Evolutionary conservation across 2,888 invertebrate genomes (phyloP), one percentile per base, ranked within the genome.

Genomic region (Yponomeuta evonymella): DNA sequence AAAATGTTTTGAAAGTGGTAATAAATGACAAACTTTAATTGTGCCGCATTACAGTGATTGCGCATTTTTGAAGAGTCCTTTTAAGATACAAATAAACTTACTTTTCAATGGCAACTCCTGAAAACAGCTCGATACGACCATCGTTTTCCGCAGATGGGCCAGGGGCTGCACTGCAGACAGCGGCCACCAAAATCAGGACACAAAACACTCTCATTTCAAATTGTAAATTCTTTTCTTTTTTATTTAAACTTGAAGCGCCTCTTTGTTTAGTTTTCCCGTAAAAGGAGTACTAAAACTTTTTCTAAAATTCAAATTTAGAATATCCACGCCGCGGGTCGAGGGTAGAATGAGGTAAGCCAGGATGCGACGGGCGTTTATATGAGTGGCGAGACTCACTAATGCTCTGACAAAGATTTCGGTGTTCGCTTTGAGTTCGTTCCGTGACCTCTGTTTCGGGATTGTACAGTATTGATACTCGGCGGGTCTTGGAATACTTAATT

Each of bases 21-120:
- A 23, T 23, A 23, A 23, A 23, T 23, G 23, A 23, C 23, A 23
- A 23, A 23, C 1, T 23, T 23, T 23, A 23, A 23, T 23, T 23
- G 23, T 23, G 23, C 51, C 4, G 15, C 5, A 15, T 58, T 58
- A 58, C 15, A 12, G 51, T 3, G 3, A 58, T 4, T 12, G 1
- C 4, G 15, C 15, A 58, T 58, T 58, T 58, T 8, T 58, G 1
- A 58, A 12, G 12, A 1, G 12, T 12, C 15, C 15, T 15, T 58
- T 51, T 5, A 2, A 10, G 10, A 51, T 12, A 51, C 10, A 51
- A 51, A 67, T 12, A 36, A 51, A 87, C 89, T 89, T 75, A 89
- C 89, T 85, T 85, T 76, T 91, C 89, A 76, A 92, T 88, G 12
- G 89, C 87, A 2, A 92, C 90, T 74, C 92, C 92, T 2, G 89